phyloP scores from a whole-genome alignment of 2,113 vertebrate species.

The Ictalurus furcatus region DNA sequence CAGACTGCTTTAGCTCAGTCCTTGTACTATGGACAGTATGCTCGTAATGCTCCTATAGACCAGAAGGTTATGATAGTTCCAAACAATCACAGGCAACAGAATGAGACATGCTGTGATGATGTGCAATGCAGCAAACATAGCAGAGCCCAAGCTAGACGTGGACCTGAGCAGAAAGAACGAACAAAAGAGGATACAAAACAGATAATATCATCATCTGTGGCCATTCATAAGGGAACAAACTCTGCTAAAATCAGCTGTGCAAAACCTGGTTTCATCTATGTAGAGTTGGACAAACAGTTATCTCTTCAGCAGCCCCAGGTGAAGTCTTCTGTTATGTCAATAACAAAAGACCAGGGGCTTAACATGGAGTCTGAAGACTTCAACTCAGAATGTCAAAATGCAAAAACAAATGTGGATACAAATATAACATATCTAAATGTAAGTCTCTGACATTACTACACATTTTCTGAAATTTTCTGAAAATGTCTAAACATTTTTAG shows the following conservation, averaged over 20 bases:
- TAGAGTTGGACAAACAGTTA: slow-evolving; percentile 85
- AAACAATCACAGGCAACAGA: slow-evolving; percentile 83
- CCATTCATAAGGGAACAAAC: slow-evolving; percentile 86
- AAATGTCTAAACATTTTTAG: slow-evolving; percentile 52
- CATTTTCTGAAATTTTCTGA: slow-evolving; percentile 64
- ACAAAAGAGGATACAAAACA: slow-evolving; percentile 85
- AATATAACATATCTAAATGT: slow-evolving; percentile 97
- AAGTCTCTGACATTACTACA: slow-evolving; percentile 72
- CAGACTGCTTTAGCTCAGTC: slow-evolving; percentile 97
- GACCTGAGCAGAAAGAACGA: slow-evolving; percentile 79
- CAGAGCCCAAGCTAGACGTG: slow-evolving; percentile 72
- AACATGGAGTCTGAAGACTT: slow-evolving; percentile 95
- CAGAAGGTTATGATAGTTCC: slow-evolving; percentile 91
- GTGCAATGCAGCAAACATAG: slow-evolving; percentile 85
- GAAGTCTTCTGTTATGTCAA: slow-evolving; percentile 77
- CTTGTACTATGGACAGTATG: slow-evolving; percentile 96
- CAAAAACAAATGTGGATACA: slow-evolving; percentile 93
- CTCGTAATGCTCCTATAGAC: slow-evolving; percentile 94
- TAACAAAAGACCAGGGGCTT: slow-evolving; percentile 90
- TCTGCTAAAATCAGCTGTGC: slow-evolving; percentile 81
- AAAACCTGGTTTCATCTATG: slow-evolving; percentile 85
- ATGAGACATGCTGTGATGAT: slow-evolving; percentile 90
- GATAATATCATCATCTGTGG: slow-evolving; percentile 78
- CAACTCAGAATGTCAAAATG: slow-evolving; percentile 84
- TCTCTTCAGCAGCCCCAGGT: slow-evolving; percentile 77